Base-by-base conservation (phyloP, 2,797 vertebrate genomes). In the Heterohyrax brucei region DNA sequence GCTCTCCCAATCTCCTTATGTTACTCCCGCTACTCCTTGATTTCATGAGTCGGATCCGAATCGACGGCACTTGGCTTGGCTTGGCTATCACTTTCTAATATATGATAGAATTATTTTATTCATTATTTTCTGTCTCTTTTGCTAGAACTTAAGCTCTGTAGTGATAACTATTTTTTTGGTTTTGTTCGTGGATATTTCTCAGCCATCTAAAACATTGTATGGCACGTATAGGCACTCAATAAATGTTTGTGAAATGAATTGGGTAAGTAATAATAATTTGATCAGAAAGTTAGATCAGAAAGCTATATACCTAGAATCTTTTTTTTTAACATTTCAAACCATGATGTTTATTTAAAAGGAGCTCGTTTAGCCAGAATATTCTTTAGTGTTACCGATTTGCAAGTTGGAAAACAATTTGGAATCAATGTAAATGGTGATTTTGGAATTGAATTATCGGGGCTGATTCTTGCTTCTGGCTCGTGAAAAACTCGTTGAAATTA, bases 401-500 rank as follows among this genome's bases (percentile, higher is more conserved):
- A 76, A 30, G 80, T 91, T 88, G 59, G 61, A 68, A 91, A 88
- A 68, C 59, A 91, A 85, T 21, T 66, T 73, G 12, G 14, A 83
- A 80, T 21, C 16, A 30, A 7, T 33, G 56, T 73, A 46, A 73
- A 61, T 46, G 3, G 4, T 80, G 28, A n/a, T n/a, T 61, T 89
- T 81, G 9, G 19, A 83, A 79, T 68, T 73, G 48, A 56, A 30
- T 59, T 89, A 13, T 64, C 7, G n/a, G 21, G 2, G 7, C n/a
- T n/a, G 19, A 39, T 39, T 91, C 33, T 46, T 44, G 7, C 50
- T 73, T 84, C n/a, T 59, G 48, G 28, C 44, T 22, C 56, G 64
- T 89, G 53, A 39, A 80, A 76, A 22, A 26, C 22, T 81, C 50
- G 46, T 13, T 76, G 62, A 62, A 7, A 70, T 86, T 2, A 64